Conservation (phyloP, 2,113 vertebrate species). For the Pampusana beccarii region DNA sequence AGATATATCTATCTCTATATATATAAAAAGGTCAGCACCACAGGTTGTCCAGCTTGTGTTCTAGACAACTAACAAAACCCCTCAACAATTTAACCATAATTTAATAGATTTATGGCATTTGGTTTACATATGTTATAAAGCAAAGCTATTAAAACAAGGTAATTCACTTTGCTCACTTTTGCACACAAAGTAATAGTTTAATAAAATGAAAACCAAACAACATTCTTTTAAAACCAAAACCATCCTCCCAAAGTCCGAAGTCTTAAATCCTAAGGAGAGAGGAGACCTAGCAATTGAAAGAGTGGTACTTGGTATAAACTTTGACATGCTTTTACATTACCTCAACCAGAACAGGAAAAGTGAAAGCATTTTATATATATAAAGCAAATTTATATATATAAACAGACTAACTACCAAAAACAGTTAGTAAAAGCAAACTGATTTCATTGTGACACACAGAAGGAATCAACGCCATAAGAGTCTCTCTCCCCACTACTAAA, state of each 20-base stretch:
- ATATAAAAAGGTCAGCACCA: slow-evolving; percentile 82
- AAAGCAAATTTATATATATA: slow-evolving; percentile 73
- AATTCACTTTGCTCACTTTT: slow-evolving; percentile 76
- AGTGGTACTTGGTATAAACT: slow-evolving; percentile 67
- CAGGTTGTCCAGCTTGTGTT: slow-evolving; percentile 64
- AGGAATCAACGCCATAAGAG: not conserved
- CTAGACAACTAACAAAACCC: slow-evolving; percentile 74
- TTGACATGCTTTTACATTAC: slow-evolving; percentile 76
- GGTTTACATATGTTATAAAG: slow-evolving; percentile 75
- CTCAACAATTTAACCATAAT: slow-evolving; percentile 72
- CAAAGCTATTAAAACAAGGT: slow-evolving; percentile 75
- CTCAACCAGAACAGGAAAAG: slow-evolving; percentile 75
- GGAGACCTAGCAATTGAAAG: slow-evolving; percentile 61
- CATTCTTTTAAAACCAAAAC: slow-evolving; percentile 67
- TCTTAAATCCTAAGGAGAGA: slow-evolving; percentile 60
- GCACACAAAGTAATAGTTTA: slow-evolving; percentile 64
- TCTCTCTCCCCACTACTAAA: slow-evolving; percentile 21
- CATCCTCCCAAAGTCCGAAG: slow-evolving; percentile 51
- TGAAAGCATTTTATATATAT: slow-evolving; percentile 80
- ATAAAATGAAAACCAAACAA: slow-evolving; percentile 70
- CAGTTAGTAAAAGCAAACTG: slow-evolving; percentile 67
- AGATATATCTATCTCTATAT: slow-evolving; percentile 54
- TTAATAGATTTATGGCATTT: slow-evolving; percentile 81
- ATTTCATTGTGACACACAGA: slow-evolving; percentile 48
- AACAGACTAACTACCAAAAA: slow-evolving; percentile 73